Evolutionary conservation across 2,113 vertebrate species (phyloP), one percentile per base, ranked within the genome.

Genomic region (Xenopus tropicalis): DNA sequence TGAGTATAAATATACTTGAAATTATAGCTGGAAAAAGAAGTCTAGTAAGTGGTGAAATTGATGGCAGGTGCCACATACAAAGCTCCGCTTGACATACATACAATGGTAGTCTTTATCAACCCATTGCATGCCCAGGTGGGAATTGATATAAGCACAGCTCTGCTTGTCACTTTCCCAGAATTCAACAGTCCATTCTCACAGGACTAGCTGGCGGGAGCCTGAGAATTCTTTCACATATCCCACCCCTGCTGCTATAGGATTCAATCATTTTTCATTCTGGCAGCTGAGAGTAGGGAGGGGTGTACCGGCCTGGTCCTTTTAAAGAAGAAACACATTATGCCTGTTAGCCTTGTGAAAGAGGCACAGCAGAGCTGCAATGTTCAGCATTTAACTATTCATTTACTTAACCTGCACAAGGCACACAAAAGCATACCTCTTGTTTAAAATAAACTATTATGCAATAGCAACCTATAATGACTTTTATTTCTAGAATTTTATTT

Each of bases 251-350:
- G 73, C 70, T 78, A 24, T 17, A 68, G 63, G 61, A 66, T 69
- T 78, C 66, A 62, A 69, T 80, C 79, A 80, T 69, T 72, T 61
- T 42, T 67, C 70, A 44, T 61, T 70, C 70, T 66, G 70, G 71
- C 77, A 79, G 73, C 69, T 14, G 42, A 74, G 62, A 37, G 25
- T 21, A 22, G 13, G 11, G 29, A 52, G 67, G 59, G 66, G 42
- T 14, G 57, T 20, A 19, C 29, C 13, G 37, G 64, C n/a, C 29
- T 23, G 57, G 43, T 44, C 46, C 56, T 54, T 74, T 75, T 70
- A 76, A n/a, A 56, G 74, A 67, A 72, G 14, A 51, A 68, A 64
- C 73, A 64, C 74, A 79, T 74, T 72, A 68, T 16, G 43, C 68
- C 73, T 71, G 43, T 65, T 74, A 61, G 63, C 61, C 69, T 67